phyloP scores from a whole-genome alignment of 2,797 vertebrate genomes.

The Morus bassanus region DNA sequence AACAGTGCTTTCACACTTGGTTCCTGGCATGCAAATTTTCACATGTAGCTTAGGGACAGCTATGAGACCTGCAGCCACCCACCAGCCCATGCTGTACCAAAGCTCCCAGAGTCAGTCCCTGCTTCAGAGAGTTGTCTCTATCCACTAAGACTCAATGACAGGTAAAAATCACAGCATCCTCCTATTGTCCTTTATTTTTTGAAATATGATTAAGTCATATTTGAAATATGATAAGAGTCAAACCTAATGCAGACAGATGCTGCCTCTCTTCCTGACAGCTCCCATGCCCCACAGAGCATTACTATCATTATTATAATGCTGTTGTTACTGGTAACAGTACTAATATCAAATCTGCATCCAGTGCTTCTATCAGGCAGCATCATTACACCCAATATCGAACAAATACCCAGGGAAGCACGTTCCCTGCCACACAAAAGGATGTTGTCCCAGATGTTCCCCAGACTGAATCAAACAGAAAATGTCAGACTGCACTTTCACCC shows the following conservation, averaged over 20 bases:
- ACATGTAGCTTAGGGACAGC: accelerated
- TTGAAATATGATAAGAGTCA: too few relatives aligned
- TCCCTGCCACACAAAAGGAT: accelerated
- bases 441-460: background rate
- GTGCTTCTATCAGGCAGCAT: background rate
- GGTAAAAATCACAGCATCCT: background rate
- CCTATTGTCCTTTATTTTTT: background rate
- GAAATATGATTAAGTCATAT: too few relatives aligned
- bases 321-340: background rate
- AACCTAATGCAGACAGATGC: background rate
- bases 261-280: background rate
- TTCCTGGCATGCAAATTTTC: background rate
- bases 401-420: background rate
- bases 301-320: accelerated
- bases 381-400: accelerated
- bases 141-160: too few relatives aligned
- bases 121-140: background rate
- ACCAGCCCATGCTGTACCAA: background rate
- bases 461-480: background rate
- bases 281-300: background rate
- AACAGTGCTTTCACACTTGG: accelerated
- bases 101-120: too few relatives aligned
- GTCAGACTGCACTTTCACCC: background rate
- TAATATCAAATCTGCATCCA: background rate
- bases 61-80: background rate